Conservation (phyloP, 2,113 vertebrate genomes). For the Seriola rivoliana region DNA sequence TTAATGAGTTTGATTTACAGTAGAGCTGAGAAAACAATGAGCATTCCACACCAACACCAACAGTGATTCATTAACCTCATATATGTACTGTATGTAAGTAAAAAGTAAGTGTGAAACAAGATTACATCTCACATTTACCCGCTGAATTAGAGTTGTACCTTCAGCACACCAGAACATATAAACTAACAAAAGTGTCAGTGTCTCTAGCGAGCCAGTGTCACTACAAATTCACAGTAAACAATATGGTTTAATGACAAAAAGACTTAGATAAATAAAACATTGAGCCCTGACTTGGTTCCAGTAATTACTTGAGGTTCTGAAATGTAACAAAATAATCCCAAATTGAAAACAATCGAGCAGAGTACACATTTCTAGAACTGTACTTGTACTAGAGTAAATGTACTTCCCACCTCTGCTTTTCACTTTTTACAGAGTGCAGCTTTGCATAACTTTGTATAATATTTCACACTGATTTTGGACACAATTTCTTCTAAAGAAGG, state of each 20-base stretch:
- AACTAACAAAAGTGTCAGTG: neutral
- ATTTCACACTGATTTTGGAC: neutral
- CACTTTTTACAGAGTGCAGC: neutral
- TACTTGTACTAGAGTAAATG: neutral
- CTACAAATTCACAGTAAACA: neutral
- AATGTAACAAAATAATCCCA: neutral
- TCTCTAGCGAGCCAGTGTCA: neutral
- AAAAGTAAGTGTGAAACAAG: constrained; percentile 5
- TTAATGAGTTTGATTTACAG: constrained; percentile 34
- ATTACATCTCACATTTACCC: constrained; percentile 8
- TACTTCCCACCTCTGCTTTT: neutral
- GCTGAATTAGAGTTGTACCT: neutral
- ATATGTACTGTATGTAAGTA: neutral
- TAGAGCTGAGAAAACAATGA: constrained; percentile 11
- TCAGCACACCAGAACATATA: neutral
- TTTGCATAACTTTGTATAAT: neutral
- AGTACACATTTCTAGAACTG: neutral
- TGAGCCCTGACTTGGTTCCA: neutral
- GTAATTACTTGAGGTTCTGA: neutral
- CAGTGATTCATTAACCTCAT: neutral
- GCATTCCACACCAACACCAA: neutral
- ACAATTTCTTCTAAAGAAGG: neutral
- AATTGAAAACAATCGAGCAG: neutral
- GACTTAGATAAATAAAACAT: neutral
- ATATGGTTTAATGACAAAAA: neutral